Evolutionary conservation across 2,797 vertebrate species (phyloP), one percentile per base, ranked within the genome.

Genomic region (Chelon labrosus): DNA sequence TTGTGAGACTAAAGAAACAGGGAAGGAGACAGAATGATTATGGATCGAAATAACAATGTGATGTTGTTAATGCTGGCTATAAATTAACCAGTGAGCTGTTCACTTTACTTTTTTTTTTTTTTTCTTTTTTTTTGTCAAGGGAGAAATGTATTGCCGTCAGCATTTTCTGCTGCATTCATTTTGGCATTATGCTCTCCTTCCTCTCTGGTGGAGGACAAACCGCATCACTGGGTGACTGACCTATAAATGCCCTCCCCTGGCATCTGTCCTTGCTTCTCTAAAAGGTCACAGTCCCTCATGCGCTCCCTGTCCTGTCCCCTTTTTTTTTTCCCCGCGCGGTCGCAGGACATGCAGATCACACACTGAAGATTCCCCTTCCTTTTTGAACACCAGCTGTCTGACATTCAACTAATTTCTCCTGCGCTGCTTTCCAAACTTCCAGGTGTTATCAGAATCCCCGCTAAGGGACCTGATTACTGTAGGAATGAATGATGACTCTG

Each of bases 371-470:
- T 76, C 51, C 31, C 64, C 44, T 47, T 73, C 69, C 25, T 78
- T 75, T 78, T 65, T 52, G 49, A 85, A 85, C 59, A 73, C 72
- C 87, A 89, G 84, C 84, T 87, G 85, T 82, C 86, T 87, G 86
- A 89, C 83, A 86, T 90, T 90, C 72, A 70, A 13, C 78, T 79
- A 82, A 85, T 79, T 80, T 82, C 74, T 85, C 84, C 85, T 3
- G 27, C 17, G 74, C 80, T 84, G 68, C 58, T 75, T 85, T 86
- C 19, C 74, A 46, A 86, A 83, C 76, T 55, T 86, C 65, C 77
- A 88, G 84, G 88, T 85, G 80, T 70, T 80, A 65, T 75, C 57
- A 42, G 54, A 60, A 57, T 77, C 61, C 74, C 59, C 60, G 56
- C 84, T 83, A 19, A 73, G 70, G 73, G 75, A 79, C 81, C 79